Conservation (phyloP, 2,888 invertebrate species). For the Leptinotarsa haldemani region DNA sequence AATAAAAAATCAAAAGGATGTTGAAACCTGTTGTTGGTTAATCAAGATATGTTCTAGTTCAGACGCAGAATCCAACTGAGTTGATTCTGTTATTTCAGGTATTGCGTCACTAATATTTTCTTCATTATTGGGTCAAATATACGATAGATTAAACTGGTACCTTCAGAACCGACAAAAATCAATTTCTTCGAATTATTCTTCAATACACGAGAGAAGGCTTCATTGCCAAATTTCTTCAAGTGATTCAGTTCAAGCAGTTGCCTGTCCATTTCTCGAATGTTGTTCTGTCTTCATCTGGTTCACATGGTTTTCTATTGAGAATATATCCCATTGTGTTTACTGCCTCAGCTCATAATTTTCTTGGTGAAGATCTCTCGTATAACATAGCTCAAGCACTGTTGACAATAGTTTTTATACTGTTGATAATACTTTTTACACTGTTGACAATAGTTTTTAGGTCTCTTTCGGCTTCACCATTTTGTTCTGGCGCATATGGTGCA, state of each 20-base stretch:
- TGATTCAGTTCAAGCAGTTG: background rate
- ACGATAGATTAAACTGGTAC: background rate
- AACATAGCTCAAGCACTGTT: too few species aligned
- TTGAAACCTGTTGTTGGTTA: too few species aligned
- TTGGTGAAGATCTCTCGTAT: background rate
- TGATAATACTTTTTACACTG: too few species aligned
- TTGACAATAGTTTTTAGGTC: too few species aligned
- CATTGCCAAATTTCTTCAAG: background rate
- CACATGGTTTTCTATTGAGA: background rate
- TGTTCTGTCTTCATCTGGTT: background rate
- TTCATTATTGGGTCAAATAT: background rate
- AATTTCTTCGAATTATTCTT: background rate
- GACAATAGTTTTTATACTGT: too few species aligned
- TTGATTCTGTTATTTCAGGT: background rate
- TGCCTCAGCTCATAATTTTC: background rate
- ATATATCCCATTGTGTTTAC: background rate
- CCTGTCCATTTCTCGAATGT: background rate
- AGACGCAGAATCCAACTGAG: background rate
- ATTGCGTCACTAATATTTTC: background rate
- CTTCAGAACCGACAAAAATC: background rate
- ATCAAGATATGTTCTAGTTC: background rate
- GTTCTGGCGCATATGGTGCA: background rate
- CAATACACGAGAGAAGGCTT: background rate
- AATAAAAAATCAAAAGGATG: too few species aligned
- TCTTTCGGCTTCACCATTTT: too few species aligned